phyloP scores from a whole-genome alignment of 2,797 vertebrate genomes.

The Agapornis canus region DNA sequence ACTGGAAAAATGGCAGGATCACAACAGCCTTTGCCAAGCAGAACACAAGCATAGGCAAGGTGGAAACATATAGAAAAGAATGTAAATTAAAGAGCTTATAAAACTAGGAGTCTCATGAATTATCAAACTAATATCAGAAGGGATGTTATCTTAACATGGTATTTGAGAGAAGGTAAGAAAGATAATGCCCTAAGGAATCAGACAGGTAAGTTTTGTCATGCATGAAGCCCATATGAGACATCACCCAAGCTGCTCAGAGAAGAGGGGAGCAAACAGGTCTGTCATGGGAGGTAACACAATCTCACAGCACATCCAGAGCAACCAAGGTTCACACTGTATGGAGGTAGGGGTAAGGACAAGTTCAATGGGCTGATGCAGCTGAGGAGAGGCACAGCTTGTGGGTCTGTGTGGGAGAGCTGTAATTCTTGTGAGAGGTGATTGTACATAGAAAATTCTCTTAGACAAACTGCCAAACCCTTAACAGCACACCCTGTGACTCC shows the following conservation, averaged over 20 bases:
- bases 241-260: accelerated
- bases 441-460: neutral
- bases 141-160: neutral
- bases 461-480: neutral
- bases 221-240: neutral
- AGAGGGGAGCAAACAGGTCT: accelerated
- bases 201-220: neutral
- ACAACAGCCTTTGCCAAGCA: neutral
- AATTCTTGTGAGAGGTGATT: accelerated
- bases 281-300: accelerated
- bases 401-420: neutral
- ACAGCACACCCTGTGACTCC: neutral
- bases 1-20: neutral
- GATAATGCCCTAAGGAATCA: neutral
- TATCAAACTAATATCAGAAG: neutral
- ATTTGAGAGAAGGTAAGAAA: neutral
- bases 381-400: neutral
- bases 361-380: neutral
- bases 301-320: accelerated
- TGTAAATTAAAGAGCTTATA: neutral
- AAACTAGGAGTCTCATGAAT: neutral
- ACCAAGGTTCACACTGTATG: neutral
- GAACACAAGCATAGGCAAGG: neutral
- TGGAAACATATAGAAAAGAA: neutral
- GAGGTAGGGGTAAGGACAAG: neutral